Evolutionary conservation across 1,140 invertebrate species (phyloP), one percentile per base, ranked within the genome.

Genomic region (Acromyrmex charruanus): DNA sequence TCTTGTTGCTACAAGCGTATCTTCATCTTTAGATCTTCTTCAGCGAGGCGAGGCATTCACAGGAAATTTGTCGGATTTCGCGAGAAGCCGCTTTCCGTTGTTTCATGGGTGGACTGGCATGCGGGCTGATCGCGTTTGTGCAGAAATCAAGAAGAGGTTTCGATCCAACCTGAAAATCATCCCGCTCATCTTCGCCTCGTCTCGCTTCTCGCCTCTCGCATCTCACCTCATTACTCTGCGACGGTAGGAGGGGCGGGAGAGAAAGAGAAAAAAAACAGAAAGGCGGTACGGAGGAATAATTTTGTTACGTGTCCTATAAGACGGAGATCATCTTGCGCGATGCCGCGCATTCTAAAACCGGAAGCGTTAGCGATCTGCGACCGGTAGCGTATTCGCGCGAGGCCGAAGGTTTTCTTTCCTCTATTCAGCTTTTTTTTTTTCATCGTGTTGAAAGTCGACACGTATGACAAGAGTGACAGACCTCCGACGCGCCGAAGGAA

Each of bases 141-240:
- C 93, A 91, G 91, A 93, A 93, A 92, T 86, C 85, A 93, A 93
- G 92, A 93, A 92, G 92, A 93, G 92, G 91, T 92, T 82, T 61
- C 82, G 88, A 93, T 93, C 93, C 94, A 94, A 94, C 93, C 93
- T 94, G 93, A 93, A 94, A 94, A 95, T 93, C 93, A 93, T 92
- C 91, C 94, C 93, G 18, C 9, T 82, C 79, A 59, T 81, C 31
- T 25, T 71, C 21, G n/a, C 31, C 25, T 61, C 66, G 79, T 59
- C 35, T 49, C 68, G 68, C 59, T 49, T 75, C 72, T 39, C 28
- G 25, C 28, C 28, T 69, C 49, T 69, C 51, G 35, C 39, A 84
- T 75, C 44, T 51, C 44, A 84, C 35, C 55, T 84, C 44, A 74
- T 92, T 90, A 89, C 66, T 88, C 25, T 31, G 77, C 53, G 31